These are phyloP conservation scores for Chelon labrosus DNA, from an alignment of 2,797 vertebrate species.

Conservation along the genomic window DNA sequence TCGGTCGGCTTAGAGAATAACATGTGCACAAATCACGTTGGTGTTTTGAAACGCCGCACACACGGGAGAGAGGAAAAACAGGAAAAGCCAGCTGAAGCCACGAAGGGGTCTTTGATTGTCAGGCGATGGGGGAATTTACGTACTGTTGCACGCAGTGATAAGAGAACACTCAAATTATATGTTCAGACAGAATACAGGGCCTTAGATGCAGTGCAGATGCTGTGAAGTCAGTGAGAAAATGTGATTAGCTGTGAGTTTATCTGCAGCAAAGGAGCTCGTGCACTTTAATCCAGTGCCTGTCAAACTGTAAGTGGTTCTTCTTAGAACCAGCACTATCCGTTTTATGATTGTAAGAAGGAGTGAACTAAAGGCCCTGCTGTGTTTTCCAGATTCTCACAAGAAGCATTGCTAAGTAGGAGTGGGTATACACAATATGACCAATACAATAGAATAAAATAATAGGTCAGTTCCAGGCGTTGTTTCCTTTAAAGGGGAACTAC, in stretches of 20 bases:
- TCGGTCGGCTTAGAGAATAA: slow-evolving; percentile 4
- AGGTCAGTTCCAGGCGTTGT: too few relatives aligned
- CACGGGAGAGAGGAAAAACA: not conserved
- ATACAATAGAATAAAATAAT: not conserved
- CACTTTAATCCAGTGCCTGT: not conserved
- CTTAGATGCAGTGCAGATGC: not conserved
- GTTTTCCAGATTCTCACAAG: not conserved
- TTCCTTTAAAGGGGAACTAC: too few relatives aligned
- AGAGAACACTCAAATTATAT: not conserved
- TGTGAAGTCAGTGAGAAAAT: not conserved
- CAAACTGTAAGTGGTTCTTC: not conserved
- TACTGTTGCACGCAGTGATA: not conserved
- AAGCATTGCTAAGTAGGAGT: not conserved
- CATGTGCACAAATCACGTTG: not conserved
- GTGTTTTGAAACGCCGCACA: not conserved
- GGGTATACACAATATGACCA: not conserved
- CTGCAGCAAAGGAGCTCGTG: not conserved
- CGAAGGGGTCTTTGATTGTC: not conserved
- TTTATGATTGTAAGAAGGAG: not conserved
- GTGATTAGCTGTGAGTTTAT: not conserved
- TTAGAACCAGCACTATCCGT: not conserved
- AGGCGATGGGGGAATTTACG: not conserved
- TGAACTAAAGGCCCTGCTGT: not conserved
- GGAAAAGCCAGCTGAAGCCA: not conserved
- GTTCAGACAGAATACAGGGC: slow-evolving; percentile 1